Conservation (phyloP, 2,113 vertebrate genomes). For the Oreocharis arfaki region DNA sequence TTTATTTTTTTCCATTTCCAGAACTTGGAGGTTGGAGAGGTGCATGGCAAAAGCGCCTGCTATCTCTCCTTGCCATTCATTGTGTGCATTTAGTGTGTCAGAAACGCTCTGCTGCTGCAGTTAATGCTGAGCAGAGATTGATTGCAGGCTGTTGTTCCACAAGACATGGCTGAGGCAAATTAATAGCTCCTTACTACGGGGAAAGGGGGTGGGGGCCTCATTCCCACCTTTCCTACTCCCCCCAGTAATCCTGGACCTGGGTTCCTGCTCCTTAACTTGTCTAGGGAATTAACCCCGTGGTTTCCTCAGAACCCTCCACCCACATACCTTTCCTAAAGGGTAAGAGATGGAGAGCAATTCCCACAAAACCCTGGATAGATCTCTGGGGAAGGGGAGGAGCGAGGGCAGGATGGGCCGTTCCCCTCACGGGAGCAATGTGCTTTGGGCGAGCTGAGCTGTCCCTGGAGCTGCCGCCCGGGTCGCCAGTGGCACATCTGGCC, state of each 20-base stretch:
- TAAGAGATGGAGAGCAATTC: fast-evolving
- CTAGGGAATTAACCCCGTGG: background rate
- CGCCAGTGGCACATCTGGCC: background rate
- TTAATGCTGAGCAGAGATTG: slow-evolving; percentile 45
- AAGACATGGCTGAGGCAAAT: slow-evolving; percentile 2
- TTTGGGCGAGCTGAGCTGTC: background rate
- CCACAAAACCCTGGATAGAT: background rate
- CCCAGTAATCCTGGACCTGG: background rate
- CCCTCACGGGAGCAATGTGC: background rate
- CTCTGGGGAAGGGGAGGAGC: fast-evolving
- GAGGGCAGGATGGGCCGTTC: fast-evolving
- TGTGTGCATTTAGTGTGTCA: slow-evolving; percentile 18
- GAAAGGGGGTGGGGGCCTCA: background rate
- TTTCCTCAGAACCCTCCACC: background rate
- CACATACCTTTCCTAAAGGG: fast-evolving
- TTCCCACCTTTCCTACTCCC: background rate
- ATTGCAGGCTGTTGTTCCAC: background rate
- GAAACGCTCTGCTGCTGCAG: slow-evolving; percentile 26
- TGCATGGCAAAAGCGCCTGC: background rate
- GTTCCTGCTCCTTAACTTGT: background rate
- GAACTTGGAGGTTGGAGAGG: background rate
- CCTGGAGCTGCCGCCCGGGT: background rate
- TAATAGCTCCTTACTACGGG: background rate
- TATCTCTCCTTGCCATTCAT: background rate
- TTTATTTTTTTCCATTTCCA: background rate